phyloP scores from a whole-genome alignment of 2,888 invertebrate species.

The Enchytraeus crypticus region DNA sequence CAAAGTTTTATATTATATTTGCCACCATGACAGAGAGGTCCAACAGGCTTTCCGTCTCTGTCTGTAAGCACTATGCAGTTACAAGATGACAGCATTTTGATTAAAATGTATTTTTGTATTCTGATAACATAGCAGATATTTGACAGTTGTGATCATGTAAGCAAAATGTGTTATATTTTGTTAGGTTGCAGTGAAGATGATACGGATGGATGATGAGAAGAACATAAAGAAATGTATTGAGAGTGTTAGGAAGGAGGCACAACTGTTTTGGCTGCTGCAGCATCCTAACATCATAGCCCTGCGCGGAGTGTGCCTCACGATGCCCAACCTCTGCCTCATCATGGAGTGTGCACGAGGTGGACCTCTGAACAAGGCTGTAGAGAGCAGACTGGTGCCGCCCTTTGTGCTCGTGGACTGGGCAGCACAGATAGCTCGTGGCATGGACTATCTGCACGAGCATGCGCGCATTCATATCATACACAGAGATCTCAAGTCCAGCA shows the following conservation, averaged over 20 bases:
- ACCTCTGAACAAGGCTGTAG: slow-evolving; percentile 72
- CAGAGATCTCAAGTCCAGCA: slow-evolving; percentile 93
- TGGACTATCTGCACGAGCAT: slow-evolving; percentile 89
- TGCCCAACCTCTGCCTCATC: slow-evolving; percentile 85
- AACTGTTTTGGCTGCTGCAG: slow-evolving; percentile 84
- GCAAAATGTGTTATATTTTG: no score
- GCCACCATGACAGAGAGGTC: no score
- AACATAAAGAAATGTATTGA: slow-evolving; percentile 74
- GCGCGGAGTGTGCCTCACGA: slow-evolving; percentile 81
- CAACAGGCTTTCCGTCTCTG: no score
- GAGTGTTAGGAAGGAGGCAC: slow-evolving; percentile 88
- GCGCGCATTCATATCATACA: slow-evolving; percentile 92
- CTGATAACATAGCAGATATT: no score
- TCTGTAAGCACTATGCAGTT: no score
- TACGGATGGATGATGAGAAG: slow-evolving; percentile 56
- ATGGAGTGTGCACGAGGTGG: slow-evolving; percentile 96
- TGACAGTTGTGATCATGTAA: no score
- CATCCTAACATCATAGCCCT: slow-evolving; percentile 92
- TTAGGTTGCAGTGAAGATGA: slow-evolving; percentile 86
- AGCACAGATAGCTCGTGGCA: slow-evolving; percentile 89
- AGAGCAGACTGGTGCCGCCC: slow-evolving; percentile 69
- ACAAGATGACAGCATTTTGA: no score
- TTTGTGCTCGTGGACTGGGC: slow-evolving; percentile 81
- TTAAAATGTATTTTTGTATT: slow-evolving; percentile 97
- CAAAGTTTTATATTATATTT: no score